Evolutionary conservation across 2,888 invertebrate species (phyloP), one percentile per base, ranked within the genome.

Genomic region (Linnaemya vulpina): DNA sequence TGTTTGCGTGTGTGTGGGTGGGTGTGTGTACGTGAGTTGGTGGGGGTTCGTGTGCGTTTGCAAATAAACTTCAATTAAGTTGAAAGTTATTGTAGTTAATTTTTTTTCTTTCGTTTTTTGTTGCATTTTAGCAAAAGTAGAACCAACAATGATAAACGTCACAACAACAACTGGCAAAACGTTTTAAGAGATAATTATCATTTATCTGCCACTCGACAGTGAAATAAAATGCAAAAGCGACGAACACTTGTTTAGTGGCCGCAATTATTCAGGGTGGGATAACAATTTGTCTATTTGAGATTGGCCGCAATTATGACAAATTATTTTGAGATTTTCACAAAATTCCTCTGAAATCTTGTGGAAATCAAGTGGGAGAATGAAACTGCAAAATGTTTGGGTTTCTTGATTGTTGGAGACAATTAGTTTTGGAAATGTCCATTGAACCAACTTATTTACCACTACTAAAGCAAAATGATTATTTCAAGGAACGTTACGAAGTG

Each of bases 41-140:
- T 30, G 30, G 30, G 30, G 2, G 0, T 46, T 15, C 43, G 46
- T 25, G 17, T 35, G 46, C 8, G 49, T n/a, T 63, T 73, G 17
- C 70, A 73, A 80, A 84, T 77, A 80, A 76, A 80, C 76, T 84
- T 76, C 67, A 77, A 84, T 84, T 84, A 80, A 71, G 60, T 71
- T 78, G 65, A 75, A 74, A 60, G 62, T 71, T 76, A 73, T 84
- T 84, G 51, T n/a, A n/a, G n/a, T n/a, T n/a, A n/a, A n/a, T n/a
- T n/a, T n/a, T n/a, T n/a, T n/a, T n/a, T n/a, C n/a, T n/a, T n/a
- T n/a, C n/a, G n/a, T 55, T 65, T 80, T 79, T 79, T 46, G 35
- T 53, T 68, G 17, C 73, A 11, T 68, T 51, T 30, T n/a, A 62
- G 60, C 43, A 49, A 17, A 38, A 30, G 17, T n/a, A 55, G 20